Percentiles rank a stretch among this genome's conserved stretches.
phyloP scores from a whole-genome alignment of 1,140 invertebrate genomes.

The Harpegnathos saltator region DNA sequence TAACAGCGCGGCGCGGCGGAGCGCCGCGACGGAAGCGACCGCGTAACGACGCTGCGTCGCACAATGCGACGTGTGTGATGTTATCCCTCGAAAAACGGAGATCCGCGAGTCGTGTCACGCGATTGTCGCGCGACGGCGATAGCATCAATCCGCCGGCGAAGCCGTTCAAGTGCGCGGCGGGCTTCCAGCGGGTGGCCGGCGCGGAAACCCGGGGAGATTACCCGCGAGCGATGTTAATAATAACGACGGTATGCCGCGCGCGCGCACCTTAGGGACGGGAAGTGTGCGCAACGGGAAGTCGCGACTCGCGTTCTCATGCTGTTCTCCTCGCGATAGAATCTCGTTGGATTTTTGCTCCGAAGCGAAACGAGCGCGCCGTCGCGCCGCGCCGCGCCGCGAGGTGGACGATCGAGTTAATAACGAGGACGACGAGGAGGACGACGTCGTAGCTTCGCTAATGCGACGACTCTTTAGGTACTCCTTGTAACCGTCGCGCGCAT shows the following conservation, averaged over 20 bases:
- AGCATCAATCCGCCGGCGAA: not conserved
- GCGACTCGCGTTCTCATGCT: too few relatives aligned
- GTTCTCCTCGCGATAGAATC: too few relatives aligned
- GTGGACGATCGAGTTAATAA: too few relatives aligned
- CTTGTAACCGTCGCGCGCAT: not conserved
- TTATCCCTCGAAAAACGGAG: conserved; percentile 29
- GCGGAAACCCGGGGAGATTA: not conserved
- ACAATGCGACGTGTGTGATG: conserved; percentile 12
- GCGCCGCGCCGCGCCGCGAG: too few relatives aligned
- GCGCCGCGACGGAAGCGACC: conserved; percentile 2
- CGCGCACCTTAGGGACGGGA: too few relatives aligned
- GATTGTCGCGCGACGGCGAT: not conserved
- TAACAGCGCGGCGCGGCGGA: not conserved
- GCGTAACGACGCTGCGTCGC: conserved; percentile 32
- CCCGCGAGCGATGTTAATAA: not conserved
- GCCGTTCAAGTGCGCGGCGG: not conserved
- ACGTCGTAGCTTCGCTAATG: not conserved
- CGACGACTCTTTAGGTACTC: not conserved
- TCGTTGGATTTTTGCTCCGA: too few relatives aligned
- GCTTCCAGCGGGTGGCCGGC: not conserved
- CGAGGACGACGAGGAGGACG: too few relatives aligned
- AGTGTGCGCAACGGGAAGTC: too few relatives aligned
- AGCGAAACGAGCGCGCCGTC: too few relatives aligned
- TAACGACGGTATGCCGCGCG: too few relatives aligned
- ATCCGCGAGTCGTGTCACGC: not conserved